Evolutionary conservation across 2,113 vertebrate species (phyloP), one percentile per base, ranked within the genome.

Genomic region (Corydoras sp.): DNA sequence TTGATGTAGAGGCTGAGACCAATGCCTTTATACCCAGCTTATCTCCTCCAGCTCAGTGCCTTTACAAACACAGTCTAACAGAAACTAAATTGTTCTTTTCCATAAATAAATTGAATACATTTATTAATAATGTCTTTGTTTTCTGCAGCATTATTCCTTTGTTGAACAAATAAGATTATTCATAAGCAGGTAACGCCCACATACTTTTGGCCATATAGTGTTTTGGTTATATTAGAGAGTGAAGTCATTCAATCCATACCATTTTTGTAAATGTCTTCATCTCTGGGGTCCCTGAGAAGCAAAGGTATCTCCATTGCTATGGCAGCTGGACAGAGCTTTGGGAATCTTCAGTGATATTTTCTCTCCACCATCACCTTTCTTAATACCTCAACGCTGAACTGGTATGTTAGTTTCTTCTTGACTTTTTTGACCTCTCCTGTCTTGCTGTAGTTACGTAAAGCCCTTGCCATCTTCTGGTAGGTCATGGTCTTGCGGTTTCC

Each of bases 401-500:
- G 93, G 79, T 95, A 95, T 31, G 93, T 95, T 72, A 95, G 83
- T 85, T 95, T 95, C 86, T 93, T 92, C 86, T 94, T 95, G 32
- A 95, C 88, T 79, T 95, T 95, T 81, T 90, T 90, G 63, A 95
- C 92, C 78, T 94, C 93, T 0, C 93, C 93, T 4, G 93, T 94
- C 88, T 94, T 94, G 85, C 92, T 89, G 0, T 95, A 95, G 86
- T 95, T 95, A 81, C 93, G 88, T 76, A 95, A 82, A 9, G 93
- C 93, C 12, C 93, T 85, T 48, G 93, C 93, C 93, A 95, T 95
- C 83, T 95, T 95, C 86, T 95, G 93, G 70, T 95, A 95, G 70
- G 93, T 95, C 93, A 95, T 95, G 80, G 90, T 93, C 88, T 95
- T 95, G 79, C 93, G 91, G 80, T 95, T 95, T 75, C 93, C 93